Conservation (phyloP, 2,113 vertebrate species). For the Cottus gobio region DNA sequence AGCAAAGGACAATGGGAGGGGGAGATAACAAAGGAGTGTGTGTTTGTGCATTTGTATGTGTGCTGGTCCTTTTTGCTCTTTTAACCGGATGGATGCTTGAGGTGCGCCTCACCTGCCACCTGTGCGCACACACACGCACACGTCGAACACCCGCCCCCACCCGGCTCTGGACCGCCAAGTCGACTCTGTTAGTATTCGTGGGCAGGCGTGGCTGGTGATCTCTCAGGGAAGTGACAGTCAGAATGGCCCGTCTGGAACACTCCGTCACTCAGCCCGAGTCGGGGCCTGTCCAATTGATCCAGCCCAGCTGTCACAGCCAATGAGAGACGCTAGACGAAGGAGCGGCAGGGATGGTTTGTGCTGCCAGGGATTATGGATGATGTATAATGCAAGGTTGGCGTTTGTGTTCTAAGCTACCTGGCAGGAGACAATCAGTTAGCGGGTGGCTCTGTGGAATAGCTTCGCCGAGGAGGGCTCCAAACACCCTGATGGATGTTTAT, state of each 20-base stretch:
- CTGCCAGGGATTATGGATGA: conserved; percentile 66
- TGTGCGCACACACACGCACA: conserved; percentile 3
- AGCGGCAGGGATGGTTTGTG: conserved; percentile 55
- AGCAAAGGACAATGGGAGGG: conserved; percentile 35
- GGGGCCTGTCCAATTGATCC: conserved; percentile 76
- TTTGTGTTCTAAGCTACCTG: conserved; percentile 60
- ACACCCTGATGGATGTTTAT: conserved; percentile 16
- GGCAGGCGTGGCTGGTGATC: conserved; percentile 70
- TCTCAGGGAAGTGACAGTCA: conserved; percentile 79
- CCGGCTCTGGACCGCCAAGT: conserved; percentile 20
- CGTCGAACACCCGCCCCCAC: background rate
- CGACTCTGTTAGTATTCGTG: conserved; percentile 71
- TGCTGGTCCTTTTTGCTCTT: conserved; percentile 10
- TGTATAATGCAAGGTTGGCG: conserved; percentile 62
- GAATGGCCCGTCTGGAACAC: conserved; percentile 71
- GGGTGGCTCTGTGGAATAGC: conserved; percentile 25
- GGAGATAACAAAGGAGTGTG: conserved; percentile 23
- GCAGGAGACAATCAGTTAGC: conserved; percentile 48
- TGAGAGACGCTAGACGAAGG: conserved; percentile 71
- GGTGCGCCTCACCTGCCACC: conserved; percentile 30
- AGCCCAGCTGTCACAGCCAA: conserved; percentile 75
- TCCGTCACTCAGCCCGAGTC: conserved; percentile 73
- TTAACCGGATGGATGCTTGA: background rate
- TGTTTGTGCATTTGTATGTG: conserved; percentile 1
- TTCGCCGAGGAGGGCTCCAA: background rate